Evolutionary conservation across 2,888 invertebrate species (phyloP), one percentile per base, ranked within the genome.

Genomic region (Ptychoptera contaminata): DNA sequence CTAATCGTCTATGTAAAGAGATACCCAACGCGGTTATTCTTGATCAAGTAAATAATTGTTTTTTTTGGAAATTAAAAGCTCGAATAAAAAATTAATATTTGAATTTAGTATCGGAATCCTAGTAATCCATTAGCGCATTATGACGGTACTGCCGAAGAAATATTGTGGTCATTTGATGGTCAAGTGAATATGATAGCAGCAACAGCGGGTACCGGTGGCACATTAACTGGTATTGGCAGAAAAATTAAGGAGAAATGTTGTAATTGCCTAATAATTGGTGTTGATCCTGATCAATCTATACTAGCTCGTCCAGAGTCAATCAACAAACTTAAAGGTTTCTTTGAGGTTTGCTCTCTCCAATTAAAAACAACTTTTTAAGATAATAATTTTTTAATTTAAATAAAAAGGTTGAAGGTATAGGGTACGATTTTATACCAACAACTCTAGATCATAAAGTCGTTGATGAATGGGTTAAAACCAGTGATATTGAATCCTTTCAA

Each of bases 111-210:
- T 64, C 79, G 84, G 39, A 97, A 97, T 68, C 70, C 85, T 8
- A 85, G 90, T 55, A 99, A 99, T 68, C 97, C 98, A 0, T 62
- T 98, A 55, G 93, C 96, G 1, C 98, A 99, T 65, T 99, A 94
- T 62, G 97, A 99, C 59, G 80, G 81, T 45, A 98, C 98, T 0
- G 97, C 82, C 0, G 82, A 82, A 51, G 98, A 98, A 71, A 96
- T 98, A 54, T 71, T 92, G 31, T 77, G 83, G 59, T 82, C 86
- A 53, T 48, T 60, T 46, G 62, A 62, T 44, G 59, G 60, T 37
- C 76, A 79, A 56, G 68, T 97, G 11, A 94, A 96, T 64, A 83
- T 92, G 79, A 70, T 92, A 51, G 79, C 92, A 43, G 66, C 73
- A 9, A 82, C 87, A 12, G 85, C 94, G 1, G 98, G 98, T 7